phyloP scores from a whole-genome alignment of 1,140 invertebrate genomes.

The Ridgeia piscesae region DNA sequence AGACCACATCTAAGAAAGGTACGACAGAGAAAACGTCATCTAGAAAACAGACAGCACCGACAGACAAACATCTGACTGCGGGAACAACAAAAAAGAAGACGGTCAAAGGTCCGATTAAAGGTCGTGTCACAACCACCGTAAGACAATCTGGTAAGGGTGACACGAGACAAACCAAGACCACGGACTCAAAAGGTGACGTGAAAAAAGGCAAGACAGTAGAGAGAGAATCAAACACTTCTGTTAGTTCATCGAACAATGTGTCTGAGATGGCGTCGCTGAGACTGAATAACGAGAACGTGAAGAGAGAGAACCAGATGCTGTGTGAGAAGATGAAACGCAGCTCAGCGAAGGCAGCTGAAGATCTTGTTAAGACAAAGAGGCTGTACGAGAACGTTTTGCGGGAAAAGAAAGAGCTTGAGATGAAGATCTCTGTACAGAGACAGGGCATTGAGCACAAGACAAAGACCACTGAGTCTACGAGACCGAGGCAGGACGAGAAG shows the following conservation, averaged over 20 bases:
- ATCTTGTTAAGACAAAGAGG: neutral
- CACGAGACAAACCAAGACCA: neutral
- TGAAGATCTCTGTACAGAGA: neutral
- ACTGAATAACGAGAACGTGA: neutral
- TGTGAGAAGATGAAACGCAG: neutral
- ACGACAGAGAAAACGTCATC: neutral
- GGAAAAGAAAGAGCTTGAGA: neutral
- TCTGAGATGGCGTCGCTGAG: neutral
- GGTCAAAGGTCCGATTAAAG: neutral
- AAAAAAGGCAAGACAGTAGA: neutral
- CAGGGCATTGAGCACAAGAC: neutral
- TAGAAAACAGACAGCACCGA: neutral
- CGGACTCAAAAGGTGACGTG: neutral
- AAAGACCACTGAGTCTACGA: neutral
- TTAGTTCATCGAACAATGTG: neutral
- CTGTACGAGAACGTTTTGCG: neutral
- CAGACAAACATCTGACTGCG: neutral
- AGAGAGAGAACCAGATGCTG: neutral
- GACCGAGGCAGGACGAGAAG: neutral
- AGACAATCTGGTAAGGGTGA: neutral
- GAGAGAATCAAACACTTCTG: neutral
- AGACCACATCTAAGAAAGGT: neutral
- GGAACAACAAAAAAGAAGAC: neutral
- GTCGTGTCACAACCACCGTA: neutral
- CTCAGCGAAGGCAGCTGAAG: neutral